phyloP scores from a whole-genome alignment of 2,113 vertebrate genomes.

The Euleptes europaea region DNA sequence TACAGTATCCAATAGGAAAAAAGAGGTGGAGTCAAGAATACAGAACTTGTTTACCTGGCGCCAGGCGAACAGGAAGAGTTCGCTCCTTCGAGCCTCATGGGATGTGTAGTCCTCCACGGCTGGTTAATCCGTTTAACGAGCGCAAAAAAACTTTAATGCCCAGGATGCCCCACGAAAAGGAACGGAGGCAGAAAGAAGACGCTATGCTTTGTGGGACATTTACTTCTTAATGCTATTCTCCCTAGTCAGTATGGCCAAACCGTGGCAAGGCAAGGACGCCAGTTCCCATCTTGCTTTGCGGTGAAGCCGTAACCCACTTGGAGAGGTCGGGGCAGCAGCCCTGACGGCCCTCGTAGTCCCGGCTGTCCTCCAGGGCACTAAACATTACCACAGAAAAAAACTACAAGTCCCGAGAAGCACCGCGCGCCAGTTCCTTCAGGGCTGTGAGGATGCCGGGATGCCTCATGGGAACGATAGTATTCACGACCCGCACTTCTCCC shows the following conservation, averaged over 20 bases:
- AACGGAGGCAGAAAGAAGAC: neutral
- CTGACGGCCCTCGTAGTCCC: neutral
- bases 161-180: neutral
- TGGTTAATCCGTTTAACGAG: neutral
- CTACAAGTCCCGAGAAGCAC: conserved; percentile 4
- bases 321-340: neutral
- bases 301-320: neutral
- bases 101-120: conserved; percentile 60
- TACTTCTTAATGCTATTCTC: neutral
- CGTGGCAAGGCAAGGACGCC: neutral
- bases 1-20: conserved; percentile 87
- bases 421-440: neutral
- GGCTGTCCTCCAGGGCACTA: neutral
- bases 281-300: neutral
- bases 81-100: conserved; percentile 43
- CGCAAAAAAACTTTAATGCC: neutral
- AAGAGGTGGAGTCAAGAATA: conserved; percentile 58
- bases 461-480: neutral
- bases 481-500: neutral
- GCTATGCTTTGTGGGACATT: neutral
- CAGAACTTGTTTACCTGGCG: conserved; percentile 82
- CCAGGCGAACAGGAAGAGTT: conserved; percentile 47
- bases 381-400: neutral
- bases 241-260: too few species aligned
- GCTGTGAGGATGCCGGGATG: neutral